Conservation (phyloP, 2,113 vertebrate species). For the Telmatochromis brichardi region DNA sequence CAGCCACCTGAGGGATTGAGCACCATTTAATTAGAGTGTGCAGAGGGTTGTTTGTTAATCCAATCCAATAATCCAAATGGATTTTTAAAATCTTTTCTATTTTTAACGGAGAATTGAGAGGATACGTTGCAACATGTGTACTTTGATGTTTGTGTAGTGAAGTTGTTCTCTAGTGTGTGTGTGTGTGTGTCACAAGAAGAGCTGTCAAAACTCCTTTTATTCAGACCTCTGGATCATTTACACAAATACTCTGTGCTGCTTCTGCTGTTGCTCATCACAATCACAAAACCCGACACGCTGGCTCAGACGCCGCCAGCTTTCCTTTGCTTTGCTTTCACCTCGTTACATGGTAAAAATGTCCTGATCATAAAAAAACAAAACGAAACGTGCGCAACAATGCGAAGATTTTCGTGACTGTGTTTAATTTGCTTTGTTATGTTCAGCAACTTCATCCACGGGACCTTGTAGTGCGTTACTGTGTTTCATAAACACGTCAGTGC, state of each 20-base stretch:
- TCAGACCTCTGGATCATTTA: neutral
- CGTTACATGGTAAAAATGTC: neutral
- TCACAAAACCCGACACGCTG: neutral
- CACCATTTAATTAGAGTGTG: neutral
- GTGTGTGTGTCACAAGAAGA: neutral
- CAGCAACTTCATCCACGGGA: neutral
- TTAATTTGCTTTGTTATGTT: neutral
- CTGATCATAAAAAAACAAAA: neutral
- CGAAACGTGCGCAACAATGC: neutral
- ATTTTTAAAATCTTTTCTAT: neutral
- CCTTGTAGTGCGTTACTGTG: conserved; percentile 1
- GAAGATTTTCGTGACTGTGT: neutral
- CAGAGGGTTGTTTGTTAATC: neutral
- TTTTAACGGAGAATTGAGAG: neutral
- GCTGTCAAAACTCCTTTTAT: conserved; percentile 2
- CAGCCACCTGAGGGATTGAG: neutral
- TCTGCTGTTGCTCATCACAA: neutral
- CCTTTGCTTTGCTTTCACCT: neutral
- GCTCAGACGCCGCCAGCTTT: neutral
- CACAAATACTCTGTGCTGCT: neutral
- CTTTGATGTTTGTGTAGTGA: conserved; percentile 2
- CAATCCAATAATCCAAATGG: neutral
- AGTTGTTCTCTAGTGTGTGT: neutral
- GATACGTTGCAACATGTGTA: neutral
- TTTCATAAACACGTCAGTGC: conserved; percentile 35